A percentile compares a stretch with the other conserved stretches of the same genome.
Conservation (phyloP, 2,113 vertebrate species). For the Pungitius pungitius region DNA sequence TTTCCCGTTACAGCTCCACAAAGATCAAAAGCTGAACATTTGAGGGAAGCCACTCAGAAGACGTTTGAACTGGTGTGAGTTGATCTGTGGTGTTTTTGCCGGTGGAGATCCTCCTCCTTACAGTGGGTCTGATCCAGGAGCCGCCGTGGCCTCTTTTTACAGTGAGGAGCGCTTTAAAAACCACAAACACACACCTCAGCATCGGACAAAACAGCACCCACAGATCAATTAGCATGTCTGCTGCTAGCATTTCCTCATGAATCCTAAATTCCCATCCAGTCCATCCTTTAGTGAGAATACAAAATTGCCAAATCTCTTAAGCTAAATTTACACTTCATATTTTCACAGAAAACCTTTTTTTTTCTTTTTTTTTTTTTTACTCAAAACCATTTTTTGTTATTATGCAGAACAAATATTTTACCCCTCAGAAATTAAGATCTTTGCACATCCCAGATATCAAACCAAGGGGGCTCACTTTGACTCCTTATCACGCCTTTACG, state of each 20-base stretch:
- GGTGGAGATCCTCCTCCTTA: constrained; percentile 21
- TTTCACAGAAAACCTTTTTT: constrained; percentile 66
- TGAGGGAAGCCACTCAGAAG: constrained; percentile 56
- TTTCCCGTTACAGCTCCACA: constrained; percentile 25
- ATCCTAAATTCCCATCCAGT: constrained; percentile 47
- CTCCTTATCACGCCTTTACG: constrained; percentile 53
- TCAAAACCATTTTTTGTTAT: constrained; percentile 49
- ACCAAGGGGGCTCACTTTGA: constrained; percentile 69
- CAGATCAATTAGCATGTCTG: constrained; percentile 37
- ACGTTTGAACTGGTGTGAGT: constrained; percentile 28
- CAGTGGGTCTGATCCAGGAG: constrained; percentile 9
- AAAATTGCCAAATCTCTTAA: constrained; percentile 55
- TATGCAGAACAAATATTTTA: constrained; percentile 42
- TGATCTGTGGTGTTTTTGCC: constrained; percentile 37
- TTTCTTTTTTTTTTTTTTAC: constrained; percentile 22
- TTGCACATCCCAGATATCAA: constrained; percentile 75
- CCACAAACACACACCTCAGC: constrained; percentile 9
- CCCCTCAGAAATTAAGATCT: constrained; percentile 65
- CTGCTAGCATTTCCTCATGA: constrained; percentile 52
- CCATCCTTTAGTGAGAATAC: constrained; percentile 60
- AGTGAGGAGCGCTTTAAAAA: constrained; percentile 38
- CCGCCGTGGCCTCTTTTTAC: not conserved
- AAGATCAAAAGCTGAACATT: constrained; percentile 41
- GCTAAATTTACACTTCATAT: constrained; percentile 68
- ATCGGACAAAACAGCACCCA: constrained; percentile 30